Percentiles rank a stretch among this genome's conserved stretches.
Evolutionary conservation across 2,113 vertebrate species (phyloP).

Genomic region (Pungitius pungitius): DNA sequence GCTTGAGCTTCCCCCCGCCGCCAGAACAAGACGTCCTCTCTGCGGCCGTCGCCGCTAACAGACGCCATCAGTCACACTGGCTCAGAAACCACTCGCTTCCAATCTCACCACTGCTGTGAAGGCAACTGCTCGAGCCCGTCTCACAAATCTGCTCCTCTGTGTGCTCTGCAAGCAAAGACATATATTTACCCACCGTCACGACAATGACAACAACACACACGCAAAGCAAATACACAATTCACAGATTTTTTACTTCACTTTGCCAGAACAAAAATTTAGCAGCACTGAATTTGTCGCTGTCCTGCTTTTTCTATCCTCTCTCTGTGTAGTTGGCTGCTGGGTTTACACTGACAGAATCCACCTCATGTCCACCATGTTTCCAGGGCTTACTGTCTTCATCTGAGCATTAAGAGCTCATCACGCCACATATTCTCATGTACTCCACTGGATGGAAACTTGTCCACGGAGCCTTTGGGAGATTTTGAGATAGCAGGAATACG

Average conservation of each 20-base stretch:
- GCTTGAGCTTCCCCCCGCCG: slow-evolving; percentile 42
- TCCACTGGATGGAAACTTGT: slow-evolving; percentile 27
- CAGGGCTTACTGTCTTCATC: slow-evolving; percentile 59
- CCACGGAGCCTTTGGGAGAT: slow-evolving; percentile 32
- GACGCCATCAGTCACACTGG: slow-evolving; percentile 74
- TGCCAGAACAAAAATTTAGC: slow-evolving; percentile 49
- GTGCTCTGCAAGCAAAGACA: slow-evolving; percentile 69
- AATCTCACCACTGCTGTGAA: slow-evolving; percentile 78
- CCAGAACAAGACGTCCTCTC: slow-evolving; percentile 67
- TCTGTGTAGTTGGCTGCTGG: slow-evolving; percentile 51
- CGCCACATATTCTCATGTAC: slow-evolving; percentile 33
- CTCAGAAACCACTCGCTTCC: slow-evolving; percentile 71
- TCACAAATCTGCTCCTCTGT: slow-evolving; percentile 76
- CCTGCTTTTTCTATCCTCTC: slow-evolving; percentile 63
- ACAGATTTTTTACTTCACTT: slow-evolving; percentile 39
- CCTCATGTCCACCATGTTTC: slow-evolving; percentile 62
- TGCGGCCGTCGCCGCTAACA: slow-evolving; percentile 64
- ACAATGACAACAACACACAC: slow-evolving; percentile 24
- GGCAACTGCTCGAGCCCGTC: slow-evolving; percentile 75
- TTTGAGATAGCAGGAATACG: slow-evolving; percentile 12
- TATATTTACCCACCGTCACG: slow-evolving; percentile 64
- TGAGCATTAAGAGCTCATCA: slow-evolving; percentile 57
- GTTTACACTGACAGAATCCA: slow-evolving; percentile 59
- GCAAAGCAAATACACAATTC: slow-evolving; percentile 15
- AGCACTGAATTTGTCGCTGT: slow-evolving; percentile 50